phyloP scores from a whole-genome alignment of 2,888 invertebrate species.

The Diabrotica balteata region DNA sequence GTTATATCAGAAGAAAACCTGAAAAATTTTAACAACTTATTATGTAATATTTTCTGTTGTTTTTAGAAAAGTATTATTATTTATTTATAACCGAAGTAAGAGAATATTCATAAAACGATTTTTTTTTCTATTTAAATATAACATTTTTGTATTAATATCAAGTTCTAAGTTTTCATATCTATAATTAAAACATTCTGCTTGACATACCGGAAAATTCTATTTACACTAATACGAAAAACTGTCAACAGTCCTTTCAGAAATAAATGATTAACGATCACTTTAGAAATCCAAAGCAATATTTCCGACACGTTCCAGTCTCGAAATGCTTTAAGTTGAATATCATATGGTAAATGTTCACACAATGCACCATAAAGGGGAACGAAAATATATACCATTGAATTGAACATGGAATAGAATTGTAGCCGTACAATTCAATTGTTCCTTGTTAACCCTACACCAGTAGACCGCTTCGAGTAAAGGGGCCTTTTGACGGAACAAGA shows the following conservation, averaged over 20 bases:
- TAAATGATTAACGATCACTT: slow-evolving; percentile 45
- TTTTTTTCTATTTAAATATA: too few species aligned
- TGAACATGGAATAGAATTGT: slow-evolving; percentile 54
- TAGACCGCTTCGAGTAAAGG: slow-evolving; percentile 39
- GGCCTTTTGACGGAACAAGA: neutral
- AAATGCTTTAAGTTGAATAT: slow-evolving; percentile 49
- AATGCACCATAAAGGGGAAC: slow-evolving; percentile 49
- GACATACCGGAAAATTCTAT: neutral
- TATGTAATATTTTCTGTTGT: too few species aligned
- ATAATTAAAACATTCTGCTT: neutral
- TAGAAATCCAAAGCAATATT: slow-evolving; percentile 38
- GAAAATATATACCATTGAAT: slow-evolving; percentile 57
- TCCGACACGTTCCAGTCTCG: slow-evolving; percentile 37
- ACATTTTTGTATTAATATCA: too few species aligned
- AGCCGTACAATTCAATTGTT: slow-evolving; percentile 60
- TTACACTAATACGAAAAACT: neutral
- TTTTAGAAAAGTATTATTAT: too few species aligned
- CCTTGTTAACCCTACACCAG: slow-evolving; percentile 60
- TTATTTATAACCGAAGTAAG: too few species aligned
- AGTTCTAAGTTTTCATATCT: neutral
- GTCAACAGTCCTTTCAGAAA: slow-evolving; percentile 33
- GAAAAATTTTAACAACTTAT: too few species aligned
- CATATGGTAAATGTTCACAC: slow-evolving; percentile 58
- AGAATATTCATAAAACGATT: too few species aligned
- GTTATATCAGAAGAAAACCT: too few species aligned